These are phyloP conservation scores for Stercorarius parasiticus DNA, from an alignment of 2,113 vertebrate genomes.

Conservation along the genomic window DNA sequence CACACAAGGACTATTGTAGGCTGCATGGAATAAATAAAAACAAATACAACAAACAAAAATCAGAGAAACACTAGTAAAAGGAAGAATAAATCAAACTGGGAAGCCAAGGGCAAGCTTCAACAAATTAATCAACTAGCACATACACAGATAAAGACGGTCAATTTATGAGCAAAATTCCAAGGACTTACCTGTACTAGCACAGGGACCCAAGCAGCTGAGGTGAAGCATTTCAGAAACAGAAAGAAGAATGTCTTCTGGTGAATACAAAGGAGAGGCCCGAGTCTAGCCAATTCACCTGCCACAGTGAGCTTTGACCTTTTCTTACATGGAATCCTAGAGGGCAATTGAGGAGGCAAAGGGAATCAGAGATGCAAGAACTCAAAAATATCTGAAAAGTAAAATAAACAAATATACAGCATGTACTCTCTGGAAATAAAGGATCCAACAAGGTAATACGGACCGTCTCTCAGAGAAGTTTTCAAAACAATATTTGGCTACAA, in stretches of 20 bases:
- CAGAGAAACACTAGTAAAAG: neutral
- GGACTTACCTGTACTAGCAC: conserved; percentile 80
- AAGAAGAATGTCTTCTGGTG: conserved; percentile 80
- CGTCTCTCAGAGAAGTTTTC: neutral
- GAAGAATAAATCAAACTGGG: neutral
- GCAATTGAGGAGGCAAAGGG: neutral
- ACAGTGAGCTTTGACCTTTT: conserved; percentile 56
- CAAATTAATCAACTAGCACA: neutral
- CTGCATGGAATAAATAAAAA: neutral
- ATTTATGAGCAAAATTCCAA: neutral
- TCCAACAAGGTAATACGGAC: neutral
- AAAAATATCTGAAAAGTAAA: neutral
- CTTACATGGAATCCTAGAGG: conserved; percentile 8
- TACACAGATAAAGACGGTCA: neutral
- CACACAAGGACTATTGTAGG: neutral
- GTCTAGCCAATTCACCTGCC: conserved; percentile 71
- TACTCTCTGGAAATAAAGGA: neutral
- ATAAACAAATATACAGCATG: neutral
- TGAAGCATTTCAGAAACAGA: conserved; percentile 69
- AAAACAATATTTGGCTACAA: neutral
- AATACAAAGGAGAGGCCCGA: conserved; percentile 76
- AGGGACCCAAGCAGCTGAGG: conserved; percentile 51
- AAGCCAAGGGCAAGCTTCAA: neutral
- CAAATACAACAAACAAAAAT: neutral
- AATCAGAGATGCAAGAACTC: neutral